Base-by-base conservation (phyloP, 2,888 invertebrate species). In the Drosophila mimetica region DNA sequence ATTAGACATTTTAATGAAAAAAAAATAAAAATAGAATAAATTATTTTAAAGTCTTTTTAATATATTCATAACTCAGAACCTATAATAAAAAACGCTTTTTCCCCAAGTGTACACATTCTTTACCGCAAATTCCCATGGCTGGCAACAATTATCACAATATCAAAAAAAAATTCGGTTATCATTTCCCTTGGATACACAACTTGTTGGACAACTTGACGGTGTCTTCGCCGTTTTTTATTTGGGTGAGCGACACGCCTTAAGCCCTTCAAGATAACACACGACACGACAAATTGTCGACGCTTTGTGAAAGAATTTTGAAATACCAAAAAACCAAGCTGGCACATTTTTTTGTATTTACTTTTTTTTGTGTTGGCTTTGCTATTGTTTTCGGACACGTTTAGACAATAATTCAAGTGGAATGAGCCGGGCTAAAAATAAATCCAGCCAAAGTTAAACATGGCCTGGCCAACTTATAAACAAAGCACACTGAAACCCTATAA, bases 371-470 rank as follows among this genome's bases (percentile, higher is more conserved):
- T 65, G 48, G 61, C 14, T 58, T 50, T 44, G 44, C 36, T 59
- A 66, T 77, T 82, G 65, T 61, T 74, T 63, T 69, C 76, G 67
- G 69, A 65, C 61, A 77, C 57, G 71, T 61, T 81, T 76, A 60
- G 71, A 67, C 81, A 71, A 76, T 81, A 78, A 79, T 75, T 80
- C 76, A 58, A 76, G 69, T 53, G 61, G 80, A 75, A 74, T 74
- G 60, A 65, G 57, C 66, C 73, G 72, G 64, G 53, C 85, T 75
- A 85, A 79, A 85, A 80, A 83, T 85, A 79, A 51, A 61, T 28
- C 61, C 41, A 54, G 22, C 32, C 9, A 61, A 67, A 73, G 51
- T 50, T 58, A 70, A 78, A 67, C 71, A 75, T 58, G 53, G 37
- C 16, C 60, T 44, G 42, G 67, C 59, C 42, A 55, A 65, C 65